phyloP scores from a whole-genome alignment of 2,113 vertebrate genomes.

The Silurus asotus region DNA sequence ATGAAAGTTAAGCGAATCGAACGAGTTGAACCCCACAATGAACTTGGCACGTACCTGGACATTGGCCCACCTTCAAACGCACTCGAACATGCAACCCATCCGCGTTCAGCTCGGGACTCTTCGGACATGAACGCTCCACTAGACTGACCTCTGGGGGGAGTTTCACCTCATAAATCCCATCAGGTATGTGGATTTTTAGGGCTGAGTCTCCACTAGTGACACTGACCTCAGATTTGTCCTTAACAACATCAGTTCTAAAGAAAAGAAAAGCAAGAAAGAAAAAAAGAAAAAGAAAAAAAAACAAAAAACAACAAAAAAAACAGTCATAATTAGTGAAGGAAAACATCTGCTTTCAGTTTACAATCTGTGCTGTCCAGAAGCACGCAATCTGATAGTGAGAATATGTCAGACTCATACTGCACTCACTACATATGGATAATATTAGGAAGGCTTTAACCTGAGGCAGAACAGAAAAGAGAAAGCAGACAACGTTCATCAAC shows the following conservation, averaged over 20 bases:
- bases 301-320: no score
- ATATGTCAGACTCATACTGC: neutral
- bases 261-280: neutral
- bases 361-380: neutral
- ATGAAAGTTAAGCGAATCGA: neutral
- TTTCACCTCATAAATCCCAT: slow-evolving; percentile 56
- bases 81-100: slow-evolving; percentile 84
- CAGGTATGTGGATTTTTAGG: slow-evolving; percentile 64
- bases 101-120: slow-evolving; percentile 62
- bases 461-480: slow-evolving; percentile 1
- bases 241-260: slow-evolving; percentile 67
- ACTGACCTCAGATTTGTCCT: slow-evolving; percentile 62
- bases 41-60: slow-evolving; percentile 64
- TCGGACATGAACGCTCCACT: slow-evolving; percentile 73
- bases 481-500: slow-evolving; percentile 27
- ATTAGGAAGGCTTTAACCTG: slow-evolving; percentile 12
- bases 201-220: slow-evolving; percentile 67
- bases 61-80: slow-evolving; percentile 58
- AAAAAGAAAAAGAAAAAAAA: neutral
- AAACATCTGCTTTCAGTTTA: neutral
- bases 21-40: neutral
- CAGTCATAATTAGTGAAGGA: neutral
- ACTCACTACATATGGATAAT: neutral
- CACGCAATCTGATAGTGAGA: neutral
- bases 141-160: slow-evolving; percentile 81